Evolutionary conservation across 2,888 invertebrate species (phyloP).

Genomic region (Pseudeuparius sepicola): DNA sequence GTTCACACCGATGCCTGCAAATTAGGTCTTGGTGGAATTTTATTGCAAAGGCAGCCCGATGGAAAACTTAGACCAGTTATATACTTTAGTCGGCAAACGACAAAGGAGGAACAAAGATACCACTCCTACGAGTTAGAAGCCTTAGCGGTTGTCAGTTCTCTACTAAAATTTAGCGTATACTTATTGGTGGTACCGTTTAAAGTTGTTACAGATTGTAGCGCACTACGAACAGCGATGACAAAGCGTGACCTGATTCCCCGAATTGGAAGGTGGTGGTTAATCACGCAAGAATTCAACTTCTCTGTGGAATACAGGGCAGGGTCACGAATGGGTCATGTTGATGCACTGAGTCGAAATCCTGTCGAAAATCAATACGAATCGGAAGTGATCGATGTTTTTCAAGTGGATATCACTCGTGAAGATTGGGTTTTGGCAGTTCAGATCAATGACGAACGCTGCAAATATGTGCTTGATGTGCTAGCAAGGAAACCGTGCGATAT

Average conservation of each 20-base stretch:
- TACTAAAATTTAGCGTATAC: slow-evolving; percentile 17
- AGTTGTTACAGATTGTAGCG: slow-evolving; percentile 24
- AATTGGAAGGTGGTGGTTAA: slow-evolving; percentile 30
- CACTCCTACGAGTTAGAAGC: slow-evolving; percentile 19
- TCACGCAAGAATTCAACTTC: slow-evolving; percentile 29
- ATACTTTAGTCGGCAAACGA: slow-evolving; percentile 8
- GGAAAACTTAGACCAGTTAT: background rate
- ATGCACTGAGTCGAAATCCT: slow-evolving; percentile 27
- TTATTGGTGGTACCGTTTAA: slow-evolving; percentile 14
- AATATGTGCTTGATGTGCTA: no score
- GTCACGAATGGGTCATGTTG: slow-evolving; percentile 28
- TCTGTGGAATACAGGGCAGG: slow-evolving; percentile 27
- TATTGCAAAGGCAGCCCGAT: slow-evolving; percentile 10
- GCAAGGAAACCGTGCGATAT: slow-evolving; percentile 6
- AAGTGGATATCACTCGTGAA: background rate
- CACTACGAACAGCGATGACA: slow-evolving; percentile 19
- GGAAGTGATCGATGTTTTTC: slow-evolving; percentile 6
- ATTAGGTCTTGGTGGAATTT: slow-evolving; percentile 18
- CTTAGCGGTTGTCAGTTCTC: slow-evolving; percentile 17
- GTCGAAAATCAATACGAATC: slow-evolving; percentile 20
- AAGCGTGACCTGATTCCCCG: slow-evolving; percentile 26
- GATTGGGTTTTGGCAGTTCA: slow-evolving; percentile 6
- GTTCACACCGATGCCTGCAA: slow-evolving; percentile 22
- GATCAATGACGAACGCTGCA: slow-evolving; percentile 1
- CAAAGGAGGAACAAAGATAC: slow-evolving; percentile 10